Base-by-base conservation (phyloP, 2,113 vertebrate genomes). In the Sinocyclocheilus rhinocerous region DNA sequence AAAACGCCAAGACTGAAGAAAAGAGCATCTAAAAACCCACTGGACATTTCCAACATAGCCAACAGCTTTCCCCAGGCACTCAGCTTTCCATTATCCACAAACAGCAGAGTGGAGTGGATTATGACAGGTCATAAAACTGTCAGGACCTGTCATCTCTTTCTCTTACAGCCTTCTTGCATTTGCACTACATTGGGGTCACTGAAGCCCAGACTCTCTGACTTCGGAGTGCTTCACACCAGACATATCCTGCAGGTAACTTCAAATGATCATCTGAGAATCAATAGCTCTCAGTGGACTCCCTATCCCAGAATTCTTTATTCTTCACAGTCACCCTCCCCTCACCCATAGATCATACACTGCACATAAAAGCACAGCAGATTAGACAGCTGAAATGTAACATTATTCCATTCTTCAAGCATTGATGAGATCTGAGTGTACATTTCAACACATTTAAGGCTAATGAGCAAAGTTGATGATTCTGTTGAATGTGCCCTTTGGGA, bases 401-500 rank as follows among this genome's bases (percentile, higher is more conserved):
- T 63, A 33, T 70, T 22, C 39, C 13, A 36, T 50, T 82, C 55
- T 83, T 6, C 4, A 50, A 75, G 61, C 59, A 10, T 50, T 55
- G 24, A 6, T 22, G 45, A 59, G 16, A 73, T 59, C 2, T 59
- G 33, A 52, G 59, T 76, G 26, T 42, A n/a, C 8, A 24, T 67
- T 88, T 26, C 4, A 70, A 73, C 65, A n/a, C 13, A 55, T 57
- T 70, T 24, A 67, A 29, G 15, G 33, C 77, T 92, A 90, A 92
- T 89, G 87, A 92, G 88, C 18, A 42, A 22, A 6, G 16, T 12
- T 10, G 55, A 39, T 45, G 29, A 50, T 18, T 91, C 86, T 91
- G 88, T 82, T 75, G 70, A 82, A n/a, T 3, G 4, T 91, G 88
- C 86, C 91, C 91, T 91, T 92, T 92, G 26, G 65, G 84, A 89